A percentile compares a stretch with the other conserved stretches of the same genome.
Conservation (phyloP, 2,888 invertebrate species). For the Periphyllus acericola region DNA sequence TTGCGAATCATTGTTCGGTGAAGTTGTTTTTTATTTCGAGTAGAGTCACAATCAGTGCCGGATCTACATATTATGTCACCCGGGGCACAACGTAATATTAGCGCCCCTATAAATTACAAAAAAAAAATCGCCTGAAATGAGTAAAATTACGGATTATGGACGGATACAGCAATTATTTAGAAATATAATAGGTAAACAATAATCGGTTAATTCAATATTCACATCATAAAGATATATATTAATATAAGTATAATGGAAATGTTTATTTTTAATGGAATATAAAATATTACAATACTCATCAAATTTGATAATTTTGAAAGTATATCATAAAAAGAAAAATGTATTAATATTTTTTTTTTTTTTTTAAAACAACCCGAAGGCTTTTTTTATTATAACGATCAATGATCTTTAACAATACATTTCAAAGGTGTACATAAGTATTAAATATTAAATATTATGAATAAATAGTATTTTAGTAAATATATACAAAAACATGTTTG, state of each 20-base stretch:
- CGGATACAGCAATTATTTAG: too few relatives aligned
- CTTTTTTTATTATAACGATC: too few relatives aligned
- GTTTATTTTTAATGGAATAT: background rate
- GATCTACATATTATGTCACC: slow-evolving; percentile 8
- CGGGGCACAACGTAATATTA: slow-evolving; percentile 1
- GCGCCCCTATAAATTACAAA: background rate
- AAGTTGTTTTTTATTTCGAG: too few relatives aligned
- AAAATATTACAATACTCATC: background rate
- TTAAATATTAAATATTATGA: too few relatives aligned
- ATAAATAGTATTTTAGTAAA: too few relatives aligned
- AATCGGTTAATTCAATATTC: background rate
- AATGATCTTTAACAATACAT: too few relatives aligned
- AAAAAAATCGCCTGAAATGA: background rate
- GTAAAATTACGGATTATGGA: background rate
- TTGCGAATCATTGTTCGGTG: too few relatives aligned
- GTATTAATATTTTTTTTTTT: background rate
- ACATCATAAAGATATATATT: background rate
- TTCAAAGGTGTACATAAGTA: too few relatives aligned
- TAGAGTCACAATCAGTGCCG: background rate
- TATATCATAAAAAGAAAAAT: slow-evolving; percentile 2
- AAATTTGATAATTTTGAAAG: too few relatives aligned
- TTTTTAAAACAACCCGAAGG: too few relatives aligned
- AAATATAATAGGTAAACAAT: background rate
- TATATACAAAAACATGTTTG: too few relatives aligned
- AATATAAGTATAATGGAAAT: background rate